Base-by-base conservation (phyloP, 2,888 invertebrate genomes). In the Spicauda simplicius region DNA sequence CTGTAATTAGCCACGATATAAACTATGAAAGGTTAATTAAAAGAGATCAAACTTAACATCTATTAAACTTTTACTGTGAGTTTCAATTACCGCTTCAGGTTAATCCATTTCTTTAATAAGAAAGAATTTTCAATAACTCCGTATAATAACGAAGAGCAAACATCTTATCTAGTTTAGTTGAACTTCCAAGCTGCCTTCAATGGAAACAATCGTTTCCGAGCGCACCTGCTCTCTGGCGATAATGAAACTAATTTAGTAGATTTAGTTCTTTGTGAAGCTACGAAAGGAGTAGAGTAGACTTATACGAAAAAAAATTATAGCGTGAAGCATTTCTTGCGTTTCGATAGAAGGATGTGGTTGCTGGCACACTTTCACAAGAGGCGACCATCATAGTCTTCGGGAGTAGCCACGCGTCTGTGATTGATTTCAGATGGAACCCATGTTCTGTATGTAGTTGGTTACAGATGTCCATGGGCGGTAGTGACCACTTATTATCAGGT, bases 171-270 rank as follows among this genome's bases (percentile, higher is more conserved):
- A 54, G 59, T 59, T 66, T 66, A 60, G 54, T 68, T 67, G 56
- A 67, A 64, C 58, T 58, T 53, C 33, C 8, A 20, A 57, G 18
- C 45, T 19, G 58, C 25, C 45, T 25, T 57, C 48, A 55, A 66
- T 60, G 55, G 60, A 58, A 63, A 59, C 71, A 57, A 65, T 66
- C 70, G 68, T 65, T 60, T 54, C 65, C 53, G 6, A 55, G 59
- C 48, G 59, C 61, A 67, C 82, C 83, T 82, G 83, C 79, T 71
- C 71, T 68, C 65, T 53, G 66, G 72, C 70, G 84, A 84, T 83
- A 84, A 81, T 82, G 80, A 78, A 79, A 79, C 80, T 81, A 81
- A 82, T 83, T 82, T 79, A 76, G 72, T 76, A 76, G 77, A 74
- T 76, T 76, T 73, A 76, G 70, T 72, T 70, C 70, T 65, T 70